Evolutionary conservation across 2,797 vertebrate species (phyloP), one percentile per base, ranked within the genome.

Genomic region (Passerculus sandwichensis): DNA sequence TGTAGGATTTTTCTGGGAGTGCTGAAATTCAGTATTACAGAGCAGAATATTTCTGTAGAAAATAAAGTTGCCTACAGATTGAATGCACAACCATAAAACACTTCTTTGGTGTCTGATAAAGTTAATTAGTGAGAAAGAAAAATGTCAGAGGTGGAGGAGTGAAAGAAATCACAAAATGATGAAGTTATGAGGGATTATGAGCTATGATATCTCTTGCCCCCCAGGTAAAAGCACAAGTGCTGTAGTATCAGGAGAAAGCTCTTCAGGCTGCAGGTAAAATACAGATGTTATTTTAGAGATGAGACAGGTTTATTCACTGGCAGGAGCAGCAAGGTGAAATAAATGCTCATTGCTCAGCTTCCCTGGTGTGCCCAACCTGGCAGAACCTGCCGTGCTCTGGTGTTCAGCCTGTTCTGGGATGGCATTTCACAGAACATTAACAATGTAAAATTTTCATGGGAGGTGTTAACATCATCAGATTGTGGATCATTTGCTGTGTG

Each of bases 321-420:
- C 72, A 77, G 88, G 45, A 88, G 38, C 53, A 47, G n/a, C 81
- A 48, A 90, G 91, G 87, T 74, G 79, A 91, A 71, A 89, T 87
- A 91, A 71, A 89, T 87, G 72, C 72, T 91, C 61, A 91, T 91
- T 86, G 65, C 42, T 85, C 17, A 36, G 18, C 44, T 90, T 88
- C 80, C 83, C 64, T 65, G 64, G 29, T 74, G 83, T 91, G 86
- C 60, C 78, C 59, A 69, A 51, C 71, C 86, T 95, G 77, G 80
- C 60, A 45, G 74, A 79, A 89, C 81, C 84, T 93, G 62, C 34
- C 4, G 25, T 73, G 47, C 73, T 78, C 76, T 0, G 1, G 10
- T n/a, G 32, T 54, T 66, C 71, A 73, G 3, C 74, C 56, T 85
- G 18, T 84, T 88, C 71, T 78, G 62, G 54, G 40, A 70, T 94